phyloP scores from a whole-genome alignment of 1,140 invertebrate species.

The Drosophila punjabiensis region DNA sequence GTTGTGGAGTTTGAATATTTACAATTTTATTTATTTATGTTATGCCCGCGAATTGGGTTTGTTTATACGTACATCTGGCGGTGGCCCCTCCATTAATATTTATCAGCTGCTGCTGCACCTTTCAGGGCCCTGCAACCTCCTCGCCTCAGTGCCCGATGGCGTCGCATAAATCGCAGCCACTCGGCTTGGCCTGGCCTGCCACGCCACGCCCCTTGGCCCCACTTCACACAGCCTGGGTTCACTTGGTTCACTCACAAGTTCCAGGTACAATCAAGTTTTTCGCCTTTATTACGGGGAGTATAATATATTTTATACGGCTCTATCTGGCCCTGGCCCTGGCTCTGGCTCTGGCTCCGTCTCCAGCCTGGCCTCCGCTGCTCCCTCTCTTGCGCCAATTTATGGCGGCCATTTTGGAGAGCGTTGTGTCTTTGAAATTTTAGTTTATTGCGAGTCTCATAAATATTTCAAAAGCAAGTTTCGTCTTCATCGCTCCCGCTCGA shows the following conservation, averaged over 20 bases:
- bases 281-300: slow-evolving; percentile 69
- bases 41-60: slow-evolving; percentile 28
- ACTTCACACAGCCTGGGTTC: slow-evolving; percentile 20
- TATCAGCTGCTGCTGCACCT: slow-evolving; percentile 53
- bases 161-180: slow-evolving; percentile 66
- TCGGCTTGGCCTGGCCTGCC: slow-evolving; percentile 15
- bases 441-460: slow-evolving; percentile 70
- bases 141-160: slow-evolving; percentile 32
- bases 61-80: slow-evolving; percentile 23
- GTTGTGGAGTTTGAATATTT: slow-evolving; percentile 37
- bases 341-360: slow-evolving; percentile 20
- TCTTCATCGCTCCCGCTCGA: slow-evolving; percentile 42
- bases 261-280: slow-evolving; percentile 77
- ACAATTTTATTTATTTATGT: slow-evolving; percentile 51
- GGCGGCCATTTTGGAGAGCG: slow-evolving; percentile 59
- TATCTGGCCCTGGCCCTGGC: slow-evolving; percentile 36
- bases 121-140: slow-evolving; percentile 22
- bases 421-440: slow-evolving; percentile 68
- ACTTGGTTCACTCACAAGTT: slow-evolving; percentile 57
- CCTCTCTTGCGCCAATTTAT: slow-evolving; percentile 54
- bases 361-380: slow-evolving; percentile 2
- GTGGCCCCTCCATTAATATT: slow-evolving; percentile 52
- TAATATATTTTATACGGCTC: slow-evolving; percentile 69
- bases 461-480: slow-evolving; percentile 64
- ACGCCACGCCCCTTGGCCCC: slow-evolving; percentile 32